phyloP scores from a whole-genome alignment of 2,113 vertebrate genomes.

The Oreochromis aureus region DNA sequence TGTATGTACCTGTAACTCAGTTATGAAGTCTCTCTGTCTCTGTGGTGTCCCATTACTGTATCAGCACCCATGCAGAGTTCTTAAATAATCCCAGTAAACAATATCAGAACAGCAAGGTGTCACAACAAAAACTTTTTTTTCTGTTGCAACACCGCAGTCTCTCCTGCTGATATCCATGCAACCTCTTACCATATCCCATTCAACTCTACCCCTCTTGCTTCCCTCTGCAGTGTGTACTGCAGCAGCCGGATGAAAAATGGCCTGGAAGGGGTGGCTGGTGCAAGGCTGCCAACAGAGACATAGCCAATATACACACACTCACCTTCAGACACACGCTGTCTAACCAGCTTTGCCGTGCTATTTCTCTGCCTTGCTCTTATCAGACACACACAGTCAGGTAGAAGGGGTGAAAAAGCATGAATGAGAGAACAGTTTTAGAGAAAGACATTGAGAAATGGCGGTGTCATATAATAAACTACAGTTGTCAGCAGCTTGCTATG shows the following conservation, averaged over 20 bases:
- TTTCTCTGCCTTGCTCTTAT: conserved; percentile 12
- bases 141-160: neutral
- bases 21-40: neutral
- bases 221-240: conserved; percentile 60
- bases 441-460: neutral
- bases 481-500: conserved; percentile 3
- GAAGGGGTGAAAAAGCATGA: neutral
- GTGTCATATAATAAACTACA: conserved; percentile 11
- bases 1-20: conserved; percentile 9
- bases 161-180: neutral
- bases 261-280: conserved; percentile 35
- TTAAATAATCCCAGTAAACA: neutral
- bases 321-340: conserved; percentile 37
- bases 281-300: conserved; percentile 56
- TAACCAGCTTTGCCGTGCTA: neutral
- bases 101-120: neutral
- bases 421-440: neutral
- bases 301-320: conserved; percentile 45
- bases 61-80: neutral
- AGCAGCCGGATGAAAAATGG: conserved; percentile 63
- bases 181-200: neutral
- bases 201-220: neutral
- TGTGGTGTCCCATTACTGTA: neutral
- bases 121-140: neutral
- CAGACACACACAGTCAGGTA: neutral